These are phyloP conservation scores for Margarornis squamiger DNA, from an alignment of 2,797 vertebrate species.

Conservation along the genomic window DNA sequence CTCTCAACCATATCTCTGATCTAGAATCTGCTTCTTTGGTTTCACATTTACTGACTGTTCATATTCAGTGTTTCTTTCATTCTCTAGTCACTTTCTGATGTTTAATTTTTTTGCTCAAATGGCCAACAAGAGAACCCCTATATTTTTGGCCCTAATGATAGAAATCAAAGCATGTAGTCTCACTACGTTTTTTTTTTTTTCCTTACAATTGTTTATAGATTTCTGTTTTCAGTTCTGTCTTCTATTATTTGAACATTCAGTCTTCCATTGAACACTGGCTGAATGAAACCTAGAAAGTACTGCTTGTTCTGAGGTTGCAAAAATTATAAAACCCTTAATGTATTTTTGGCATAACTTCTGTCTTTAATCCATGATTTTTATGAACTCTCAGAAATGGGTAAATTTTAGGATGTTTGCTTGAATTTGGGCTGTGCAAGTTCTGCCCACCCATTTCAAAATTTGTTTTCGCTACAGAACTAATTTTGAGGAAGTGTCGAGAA, in stretches of 20 bases:
- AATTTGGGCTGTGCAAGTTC: background rate
- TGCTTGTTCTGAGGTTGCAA: background rate
- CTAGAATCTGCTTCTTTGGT: background rate
- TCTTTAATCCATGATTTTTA: background rate
- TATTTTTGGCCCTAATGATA: background rate
- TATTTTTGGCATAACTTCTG: background rate
- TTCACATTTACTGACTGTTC: background rate
- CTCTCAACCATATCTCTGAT: background rate
- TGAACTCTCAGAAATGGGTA: background rate
- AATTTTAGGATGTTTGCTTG: background rate
- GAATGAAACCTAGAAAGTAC: background rate
- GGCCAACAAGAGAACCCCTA: background rate
- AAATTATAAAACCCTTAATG: background rate
- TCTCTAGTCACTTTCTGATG: background rate
- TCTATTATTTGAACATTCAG: background rate
- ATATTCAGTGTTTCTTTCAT: background rate
- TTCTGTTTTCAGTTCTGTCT: background rate
- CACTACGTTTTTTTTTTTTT: background rate
- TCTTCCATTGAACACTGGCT: background rate
- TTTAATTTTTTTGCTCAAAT: background rate
- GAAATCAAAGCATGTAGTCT: background rate
- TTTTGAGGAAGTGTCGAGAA: background rate
- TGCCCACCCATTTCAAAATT: background rate
- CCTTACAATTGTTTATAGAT: background rate
- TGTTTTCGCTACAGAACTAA: background rate